These are phyloP conservation scores for Polydrusus cervinus DNA, from an alignment of 2,888 invertebrate genomes.

Conservation along the genomic window DNA sequence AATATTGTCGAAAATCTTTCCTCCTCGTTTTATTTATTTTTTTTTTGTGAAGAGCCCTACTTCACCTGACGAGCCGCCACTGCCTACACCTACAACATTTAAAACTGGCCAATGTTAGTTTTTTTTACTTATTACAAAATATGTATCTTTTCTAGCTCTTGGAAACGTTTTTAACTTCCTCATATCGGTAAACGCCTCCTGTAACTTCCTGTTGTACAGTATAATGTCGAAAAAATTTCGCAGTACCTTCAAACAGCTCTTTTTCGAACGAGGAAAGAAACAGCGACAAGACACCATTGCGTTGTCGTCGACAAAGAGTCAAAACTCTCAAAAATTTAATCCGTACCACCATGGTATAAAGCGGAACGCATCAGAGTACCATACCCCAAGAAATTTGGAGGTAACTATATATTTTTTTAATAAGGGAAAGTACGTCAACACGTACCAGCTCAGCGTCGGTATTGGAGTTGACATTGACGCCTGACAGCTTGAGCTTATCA, in stretches of 20 bases:
- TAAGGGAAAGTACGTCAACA: constrained; percentile 68
- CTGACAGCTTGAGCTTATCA: constrained; percentile 37
- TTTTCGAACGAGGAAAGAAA: constrained; percentile 63
- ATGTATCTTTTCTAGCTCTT: constrained; percentile 69
- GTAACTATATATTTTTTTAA: constrained; percentile 71
- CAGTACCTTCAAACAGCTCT: constrained; percentile 72
- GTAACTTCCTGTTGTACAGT: constrained; percentile 86
- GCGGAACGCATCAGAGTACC: constrained; percentile 66
- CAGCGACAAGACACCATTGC: constrained; percentile 64
- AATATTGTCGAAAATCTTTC: too few relatives aligned
- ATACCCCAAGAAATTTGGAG: constrained; percentile 70
- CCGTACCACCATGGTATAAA: constrained; percentile 63
- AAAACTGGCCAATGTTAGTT: too few relatives aligned
- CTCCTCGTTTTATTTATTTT: too few relatives aligned
- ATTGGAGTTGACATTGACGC: constrained; percentile 49
- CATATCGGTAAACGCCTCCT: constrained; percentile 81
- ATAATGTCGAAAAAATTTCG: constrained; percentile 84
- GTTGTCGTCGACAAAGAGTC: constrained; percentile 60
- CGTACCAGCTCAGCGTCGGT: constrained; percentile 63
- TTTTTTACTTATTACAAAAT: too few relatives aligned
- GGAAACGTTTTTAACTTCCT: constrained; percentile 84
- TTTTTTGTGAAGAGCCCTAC: too few relatives aligned
- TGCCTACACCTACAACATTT: too few relatives aligned
- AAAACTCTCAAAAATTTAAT: constrained; percentile 61
- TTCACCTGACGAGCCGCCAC: too few relatives aligned